Evolutionary conservation across 2,797 vertebrate genomes (phyloP), one percentile per base, ranked within the genome.

Genomic region (Scomberomorus guttatus): DNA sequence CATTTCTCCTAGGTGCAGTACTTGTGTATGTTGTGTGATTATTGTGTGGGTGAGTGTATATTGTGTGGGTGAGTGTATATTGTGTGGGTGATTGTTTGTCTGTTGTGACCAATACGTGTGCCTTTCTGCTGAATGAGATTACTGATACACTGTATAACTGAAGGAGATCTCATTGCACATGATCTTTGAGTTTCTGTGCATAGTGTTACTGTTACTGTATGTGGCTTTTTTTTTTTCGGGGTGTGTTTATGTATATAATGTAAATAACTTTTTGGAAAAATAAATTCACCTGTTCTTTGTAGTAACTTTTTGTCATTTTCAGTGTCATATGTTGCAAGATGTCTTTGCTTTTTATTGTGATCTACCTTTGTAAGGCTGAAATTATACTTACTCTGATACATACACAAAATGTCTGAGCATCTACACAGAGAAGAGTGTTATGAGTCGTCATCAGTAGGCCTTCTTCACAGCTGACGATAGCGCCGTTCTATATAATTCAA

Each of bases 91-190:
- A 60, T 51, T 76, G 56, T 83, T 58, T 84, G 63, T 70, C 12
- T 89, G 81, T 74, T 15, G 64, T 88, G 86, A 87, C 84, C 82
- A 82, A 79, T 77, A 80, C 20, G 83, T 82, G 88, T 94, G 90
- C 90, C 88, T 93, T 92, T 92, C 90, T 92, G 90, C 83, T 89
- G 84, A 90, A 84, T 62, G 84, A 93, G 92, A 93, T 94, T 93
- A 91, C 65, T 83, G 73, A 90, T 86, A 73, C 92, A 92, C 90
- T 93, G 91, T 90, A 85, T 77, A 90, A 84, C 54, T 91, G 88
- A 92, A 89, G 79, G 87, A 91, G 51, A 74, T 81, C 72, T 85
- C 61, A 80, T 84, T 91, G 81, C 80, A 89, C 85, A 76, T 24
- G 3, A 39, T 71, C 42, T 78, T 69, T 67, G 60, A 83, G 60